These are phyloP conservation scores for Mongoloraphidia duomilia DNA, from an alignment of 2,888 invertebrate species.

Conservation along the genomic window DNA sequence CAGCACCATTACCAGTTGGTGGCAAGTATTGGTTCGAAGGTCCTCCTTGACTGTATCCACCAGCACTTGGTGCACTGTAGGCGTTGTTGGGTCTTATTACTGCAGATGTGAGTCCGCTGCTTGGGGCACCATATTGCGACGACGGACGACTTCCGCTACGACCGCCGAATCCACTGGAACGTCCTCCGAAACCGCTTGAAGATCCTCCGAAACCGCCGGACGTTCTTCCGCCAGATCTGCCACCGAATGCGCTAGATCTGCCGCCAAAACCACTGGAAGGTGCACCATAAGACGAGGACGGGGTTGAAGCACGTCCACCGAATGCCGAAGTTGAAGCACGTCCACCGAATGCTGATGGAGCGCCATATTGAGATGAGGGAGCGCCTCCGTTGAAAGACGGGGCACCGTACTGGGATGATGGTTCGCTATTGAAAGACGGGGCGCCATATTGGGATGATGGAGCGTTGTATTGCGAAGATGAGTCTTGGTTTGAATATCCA, in stretches of 20 bases:
- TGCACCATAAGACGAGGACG: constrained; percentile 24
- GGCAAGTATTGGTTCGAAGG: constrained; percentile 31
- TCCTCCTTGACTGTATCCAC: background rate
- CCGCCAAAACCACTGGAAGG: constrained; percentile 13
- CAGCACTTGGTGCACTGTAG: constrained; percentile 11
- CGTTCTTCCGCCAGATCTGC: too few relatives aligned
- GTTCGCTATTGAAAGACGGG: constrained; percentile 33
- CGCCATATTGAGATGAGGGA: constrained; percentile 28
- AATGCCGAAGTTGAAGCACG: constrained; percentile 30
- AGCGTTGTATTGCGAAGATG: constrained; percentile 21
- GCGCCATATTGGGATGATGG: constrained; percentile 35
- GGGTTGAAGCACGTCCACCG: background rate
- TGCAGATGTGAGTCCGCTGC: constrained; percentile 5
- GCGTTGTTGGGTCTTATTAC: constrained; percentile 8
- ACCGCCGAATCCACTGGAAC: constrained; percentile 1
- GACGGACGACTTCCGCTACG: constrained; percentile 5
- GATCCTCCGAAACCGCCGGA: background rate
- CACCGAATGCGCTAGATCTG: too few relatives aligned
- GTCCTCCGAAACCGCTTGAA: constrained; percentile 1
- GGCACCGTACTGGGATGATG: constrained; percentile 33
- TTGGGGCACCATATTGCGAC: constrained; percentile 10
- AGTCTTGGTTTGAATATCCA: constrained; percentile 5
- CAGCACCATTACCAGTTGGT: constrained; percentile 27
- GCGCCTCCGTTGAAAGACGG: constrained; percentile 14
- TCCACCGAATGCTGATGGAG: constrained; percentile 31